Percentiles rank a stretch among this genome's conserved stretches.
phyloP scores from a whole-genome alignment of 2,113 vertebrate species.

The Salvator merianae region DNA sequence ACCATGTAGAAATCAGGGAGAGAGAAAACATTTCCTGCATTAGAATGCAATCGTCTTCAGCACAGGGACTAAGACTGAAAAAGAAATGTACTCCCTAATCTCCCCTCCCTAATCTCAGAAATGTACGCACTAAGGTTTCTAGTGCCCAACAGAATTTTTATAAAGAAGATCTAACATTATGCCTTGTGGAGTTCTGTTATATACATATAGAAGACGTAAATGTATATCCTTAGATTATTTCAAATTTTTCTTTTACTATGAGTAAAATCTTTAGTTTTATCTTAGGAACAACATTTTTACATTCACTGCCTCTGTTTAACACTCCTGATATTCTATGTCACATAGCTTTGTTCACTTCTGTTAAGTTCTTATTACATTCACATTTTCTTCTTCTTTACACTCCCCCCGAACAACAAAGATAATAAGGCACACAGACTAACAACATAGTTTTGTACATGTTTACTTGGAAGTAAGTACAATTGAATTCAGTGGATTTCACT shows the following conservation, averaged over 20 bases:
- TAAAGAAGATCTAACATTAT: background rate
- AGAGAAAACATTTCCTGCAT: constrained; percentile 80
- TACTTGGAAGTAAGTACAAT: background rate
- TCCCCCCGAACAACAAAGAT: background rate
- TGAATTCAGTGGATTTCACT: background rate
- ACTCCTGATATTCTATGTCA: background rate
- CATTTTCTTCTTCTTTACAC: background rate
- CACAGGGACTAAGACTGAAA: constrained; percentile 14
- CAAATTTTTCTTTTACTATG: background rate
- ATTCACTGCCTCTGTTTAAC: background rate
- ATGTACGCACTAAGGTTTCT: background rate
- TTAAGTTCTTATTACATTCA: background rate
- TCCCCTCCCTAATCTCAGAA: background rate
- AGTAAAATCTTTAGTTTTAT: background rate
- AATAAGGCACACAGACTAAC: background rate
- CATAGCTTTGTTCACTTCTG: background rate
- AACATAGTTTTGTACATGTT: background rate
- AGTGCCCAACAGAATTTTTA: background rate
- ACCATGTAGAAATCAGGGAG: constrained; percentile 66
- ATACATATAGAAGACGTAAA: background rate
- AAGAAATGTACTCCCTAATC: background rate
- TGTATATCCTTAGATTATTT: background rate
- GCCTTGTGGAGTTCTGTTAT: background rate
- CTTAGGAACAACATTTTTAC: background rate
- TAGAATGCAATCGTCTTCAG: constrained; percentile 72